Evolutionary conservation across 2,888 invertebrate species (phyloP).

Genomic region (Gryllus longicercus): DNA sequence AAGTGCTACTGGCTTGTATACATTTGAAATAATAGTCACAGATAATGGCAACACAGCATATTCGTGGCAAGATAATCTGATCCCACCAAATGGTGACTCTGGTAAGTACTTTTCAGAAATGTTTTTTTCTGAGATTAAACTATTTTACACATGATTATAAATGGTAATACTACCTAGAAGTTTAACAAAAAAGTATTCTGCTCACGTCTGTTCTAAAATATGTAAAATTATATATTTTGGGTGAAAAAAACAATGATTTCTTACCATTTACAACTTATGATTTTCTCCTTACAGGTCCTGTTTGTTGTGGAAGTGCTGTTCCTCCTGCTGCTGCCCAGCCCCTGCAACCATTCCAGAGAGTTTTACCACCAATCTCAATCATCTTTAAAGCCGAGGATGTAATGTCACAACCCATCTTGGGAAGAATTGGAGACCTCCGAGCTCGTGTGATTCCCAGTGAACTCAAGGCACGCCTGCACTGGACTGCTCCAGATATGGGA

Average conservation of each 20-base stretch:
- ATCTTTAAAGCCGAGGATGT: conserved; percentile 47
- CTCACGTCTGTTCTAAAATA: no score
- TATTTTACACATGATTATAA: background rate
- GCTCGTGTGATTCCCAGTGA: conserved; percentile 50
- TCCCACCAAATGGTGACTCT: conserved; percentile 19
- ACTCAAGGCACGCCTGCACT: conserved; percentile 53
- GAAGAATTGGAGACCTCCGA: conserved; percentile 56
- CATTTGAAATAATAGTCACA: conserved; percentile 51
- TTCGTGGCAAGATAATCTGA: conserved; percentile 46
- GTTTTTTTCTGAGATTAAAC: background rate
- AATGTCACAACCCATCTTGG: conserved; percentile 46
- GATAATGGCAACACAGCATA: conserved; percentile 57
- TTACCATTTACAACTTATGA: no score
- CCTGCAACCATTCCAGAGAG: conserved; percentile 53
- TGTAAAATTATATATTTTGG: no score
- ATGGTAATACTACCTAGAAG: no score
- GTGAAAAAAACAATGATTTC: no score
- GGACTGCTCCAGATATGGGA: conserved; percentile 61
- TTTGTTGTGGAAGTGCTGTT: conserved; percentile 55
- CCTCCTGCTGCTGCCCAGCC: conserved; percentile 50
- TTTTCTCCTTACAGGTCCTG: conserved; percentile 42
- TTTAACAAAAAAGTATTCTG: no score
- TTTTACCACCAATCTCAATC: conserved; percentile 51
- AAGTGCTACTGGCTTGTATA: conserved; percentile 50
- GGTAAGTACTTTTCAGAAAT: conserved; percentile 18